Percentiles rank a stretch among this genome's conserved stretches.
These are phyloP conservation scores for Erebia epiphron DNA, from an alignment of 2,888 invertebrate species.

Conservation along the genomic window DNA sequence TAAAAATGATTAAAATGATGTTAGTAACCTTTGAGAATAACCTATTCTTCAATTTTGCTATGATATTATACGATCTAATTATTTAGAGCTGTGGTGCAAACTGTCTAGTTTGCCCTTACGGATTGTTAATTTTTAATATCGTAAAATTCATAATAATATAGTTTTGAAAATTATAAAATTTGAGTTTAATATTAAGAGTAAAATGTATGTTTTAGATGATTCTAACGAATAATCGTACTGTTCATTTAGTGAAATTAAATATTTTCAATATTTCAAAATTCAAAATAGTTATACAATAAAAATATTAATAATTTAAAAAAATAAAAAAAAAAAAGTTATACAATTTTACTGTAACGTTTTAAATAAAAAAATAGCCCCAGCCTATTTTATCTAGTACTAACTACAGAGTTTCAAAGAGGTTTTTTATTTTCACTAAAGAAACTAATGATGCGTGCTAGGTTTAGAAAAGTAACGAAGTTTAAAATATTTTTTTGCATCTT, in stretches of 20 bases:
- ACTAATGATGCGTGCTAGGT: not conserved
- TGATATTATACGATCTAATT: conserved; percentile 52
- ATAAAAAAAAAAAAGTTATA: too few relatives aligned
- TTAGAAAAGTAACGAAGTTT: not conserved
- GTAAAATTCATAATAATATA: not conserved
- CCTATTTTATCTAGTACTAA: not conserved
- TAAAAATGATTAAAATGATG: too few relatives aligned
- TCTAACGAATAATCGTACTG: too few relatives aligned
- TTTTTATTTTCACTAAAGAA: not conserved
- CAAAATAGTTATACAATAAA: too few relatives aligned
- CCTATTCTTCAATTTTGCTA: not conserved
- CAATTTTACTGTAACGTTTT: too few relatives aligned
- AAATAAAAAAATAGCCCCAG: too few relatives aligned
- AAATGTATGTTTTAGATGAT: too few relatives aligned
- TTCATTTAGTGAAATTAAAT: too few relatives aligned
- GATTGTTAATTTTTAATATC: conserved; percentile 42
- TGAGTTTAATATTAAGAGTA: too few relatives aligned
- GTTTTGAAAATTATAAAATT: not conserved
- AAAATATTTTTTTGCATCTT: not conserved
- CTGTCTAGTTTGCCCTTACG: conserved; percentile 61
- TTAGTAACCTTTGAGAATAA: too few relatives aligned
- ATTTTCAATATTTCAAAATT: too few relatives aligned
- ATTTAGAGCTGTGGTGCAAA: conserved; percentile 54
- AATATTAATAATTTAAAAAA: too few relatives aligned
- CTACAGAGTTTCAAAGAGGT: not conserved